Conservation (phyloP, 2,113 vertebrate species). For the Labeo rohita region DNA sequence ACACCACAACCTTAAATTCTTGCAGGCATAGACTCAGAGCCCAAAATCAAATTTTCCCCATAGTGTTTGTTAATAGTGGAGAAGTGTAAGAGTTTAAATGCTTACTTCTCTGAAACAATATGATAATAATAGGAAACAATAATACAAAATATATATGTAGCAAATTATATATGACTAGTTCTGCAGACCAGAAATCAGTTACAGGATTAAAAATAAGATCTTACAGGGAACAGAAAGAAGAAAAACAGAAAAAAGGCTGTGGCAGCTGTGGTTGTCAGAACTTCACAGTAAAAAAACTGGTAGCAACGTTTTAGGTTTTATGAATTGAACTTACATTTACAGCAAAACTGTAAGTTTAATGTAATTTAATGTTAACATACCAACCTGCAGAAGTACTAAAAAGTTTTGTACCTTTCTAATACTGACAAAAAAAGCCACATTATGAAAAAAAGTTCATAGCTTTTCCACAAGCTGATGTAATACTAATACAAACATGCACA, state of each 20-base stretch:
- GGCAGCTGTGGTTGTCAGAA: too few relatives aligned
- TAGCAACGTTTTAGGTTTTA: too few relatives aligned
- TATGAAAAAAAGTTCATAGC: too few relatives aligned
- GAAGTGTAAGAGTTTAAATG: background rate
- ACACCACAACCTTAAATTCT: background rate
- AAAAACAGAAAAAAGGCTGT: background rate
- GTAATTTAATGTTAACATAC: too few relatives aligned
- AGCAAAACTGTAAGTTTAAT: too few relatives aligned
- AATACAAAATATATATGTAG: background rate
- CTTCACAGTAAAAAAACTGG: too few relatives aligned
- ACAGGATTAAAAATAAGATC: background rate
- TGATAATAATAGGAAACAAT: background rate
- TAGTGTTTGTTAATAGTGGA: background rate
- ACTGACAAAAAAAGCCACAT: too few relatives aligned
- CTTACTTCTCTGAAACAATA: background rate
- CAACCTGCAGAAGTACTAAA: too few relatives aligned
- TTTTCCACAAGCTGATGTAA: too few relatives aligned
- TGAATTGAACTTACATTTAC: too few relatives aligned
- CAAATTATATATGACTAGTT: background rate
- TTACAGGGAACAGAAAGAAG: background rate
- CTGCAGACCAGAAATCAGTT: background rate
- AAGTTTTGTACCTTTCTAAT: too few relatives aligned
- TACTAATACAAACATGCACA: too few relatives aligned
- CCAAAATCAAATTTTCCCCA: background rate
- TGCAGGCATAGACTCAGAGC: background rate